Base-by-base conservation (phyloP, 2,113 vertebrate species). In the Lamprotornis superbus region DNA sequence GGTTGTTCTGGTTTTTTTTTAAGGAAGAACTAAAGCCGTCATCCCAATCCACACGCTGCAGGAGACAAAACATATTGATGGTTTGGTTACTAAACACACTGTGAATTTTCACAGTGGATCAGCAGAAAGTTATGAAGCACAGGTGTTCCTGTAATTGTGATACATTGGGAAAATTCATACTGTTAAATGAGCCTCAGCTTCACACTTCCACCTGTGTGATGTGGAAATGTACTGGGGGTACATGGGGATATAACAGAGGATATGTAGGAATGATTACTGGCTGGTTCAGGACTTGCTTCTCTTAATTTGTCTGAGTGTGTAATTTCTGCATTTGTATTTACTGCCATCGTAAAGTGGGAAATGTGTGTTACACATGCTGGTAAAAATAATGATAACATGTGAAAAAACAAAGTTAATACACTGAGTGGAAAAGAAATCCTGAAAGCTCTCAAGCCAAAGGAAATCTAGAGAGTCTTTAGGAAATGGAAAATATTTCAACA, bases 131-230 rank as follows among this genome's bases (percentile, higher is more conserved):
- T 97, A 96, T 97, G 94, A 97, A 97, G 95, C 96, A 97, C 97
- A 98, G 98, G 97, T 98, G 97, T 96, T 97, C 97, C 92, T 97
- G 87, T 97, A 98, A 97, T 96, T 97, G 97, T 96, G 94, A 98
- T 97, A 97, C 91, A 95, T 57, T 96, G 97, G 97, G 97, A 98
- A 98, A 97, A 97, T 87, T 97, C 97, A 97, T 96, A 97, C 97
- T 97, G 96, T 96, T 97, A 97, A 98, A 97, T 96, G 96, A 97
- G 97, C 97, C 97, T 98, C 97, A 91, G 82, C 94, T 87, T 97
- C 97, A 97, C 96, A 96, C 96, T 97, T 97, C 97, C 96, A 98
- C 98, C 97, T 98, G 97, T 89, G 86, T 97, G 94, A 96, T 95
- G 90, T 90, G 95, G 95, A 97, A 98, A 96, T 93, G 95, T 88